Evolutionary conservation across 2,797 vertebrate genomes (phyloP).

Genomic region (Chrosomus eos): DNA sequence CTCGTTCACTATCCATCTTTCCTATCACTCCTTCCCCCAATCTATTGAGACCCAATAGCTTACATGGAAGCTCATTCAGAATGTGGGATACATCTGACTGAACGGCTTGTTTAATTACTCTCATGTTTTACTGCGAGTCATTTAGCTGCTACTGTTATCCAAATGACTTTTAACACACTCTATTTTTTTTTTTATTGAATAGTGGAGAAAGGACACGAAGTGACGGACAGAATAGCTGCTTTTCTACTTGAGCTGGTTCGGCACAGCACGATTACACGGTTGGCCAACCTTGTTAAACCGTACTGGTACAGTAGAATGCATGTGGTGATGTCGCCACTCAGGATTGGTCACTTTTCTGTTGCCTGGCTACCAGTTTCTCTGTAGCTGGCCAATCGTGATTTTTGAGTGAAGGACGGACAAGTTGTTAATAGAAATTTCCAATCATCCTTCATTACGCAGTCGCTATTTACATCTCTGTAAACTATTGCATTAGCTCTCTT

Average conservation of each 20-base stretch:
- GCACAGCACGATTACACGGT: neutral
- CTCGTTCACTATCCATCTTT: neutral
- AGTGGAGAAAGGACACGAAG: neutral
- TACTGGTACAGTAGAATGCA: neutral
- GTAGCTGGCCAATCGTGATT: neutral
- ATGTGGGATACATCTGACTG: neutral
- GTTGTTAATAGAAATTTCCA: neutral
- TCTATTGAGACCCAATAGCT: neutral
- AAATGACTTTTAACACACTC: neutral
- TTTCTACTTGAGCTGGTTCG: neutral
- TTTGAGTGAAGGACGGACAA: neutral
- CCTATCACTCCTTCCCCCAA: neutral
- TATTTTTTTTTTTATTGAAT: neutral
- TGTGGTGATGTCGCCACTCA: neutral
- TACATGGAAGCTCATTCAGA: neutral
- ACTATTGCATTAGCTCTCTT: neutral
- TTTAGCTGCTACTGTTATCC: neutral
- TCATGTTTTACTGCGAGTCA: neutral
- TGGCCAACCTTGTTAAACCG: neutral
- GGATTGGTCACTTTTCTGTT: neutral
- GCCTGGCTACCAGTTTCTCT: neutral
- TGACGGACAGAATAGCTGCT: neutral
- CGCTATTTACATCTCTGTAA: neutral
- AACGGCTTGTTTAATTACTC: neutral
- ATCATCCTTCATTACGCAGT: neutral